These are phyloP conservation scores for Branchinecta lynchi DNA, from an alignment of 1,140 invertebrate genomes.

Conservation along the genomic window DNA sequence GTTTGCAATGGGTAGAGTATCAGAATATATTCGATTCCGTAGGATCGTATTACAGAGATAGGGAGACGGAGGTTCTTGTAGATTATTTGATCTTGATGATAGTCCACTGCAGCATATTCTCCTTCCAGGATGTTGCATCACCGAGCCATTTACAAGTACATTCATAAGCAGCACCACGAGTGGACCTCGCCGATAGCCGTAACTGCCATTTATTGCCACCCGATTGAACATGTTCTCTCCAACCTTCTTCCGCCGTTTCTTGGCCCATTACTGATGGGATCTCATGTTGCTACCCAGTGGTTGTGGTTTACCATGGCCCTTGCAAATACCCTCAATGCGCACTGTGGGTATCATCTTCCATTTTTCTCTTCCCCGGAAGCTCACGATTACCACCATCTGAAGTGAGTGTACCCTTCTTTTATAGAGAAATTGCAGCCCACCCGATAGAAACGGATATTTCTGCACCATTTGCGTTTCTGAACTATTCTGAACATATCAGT, in stretches of 20 bases:
- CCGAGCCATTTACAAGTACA: slow-evolving; percentile 55
- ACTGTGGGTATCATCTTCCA: slow-evolving; percentile 76
- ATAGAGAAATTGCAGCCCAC: too few relatives aligned
- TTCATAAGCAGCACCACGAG: slow-evolving; percentile 73
- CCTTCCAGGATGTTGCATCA: slow-evolving; percentile 50
- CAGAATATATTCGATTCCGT: too few relatives aligned
- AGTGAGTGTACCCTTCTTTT: slow-evolving; percentile 39
- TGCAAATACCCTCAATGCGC: slow-evolving; percentile 62
- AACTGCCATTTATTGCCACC: slow-evolving; percentile 70
- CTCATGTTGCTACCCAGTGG: slow-evolving; percentile 65
- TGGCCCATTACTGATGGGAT: slow-evolving; percentile 61
- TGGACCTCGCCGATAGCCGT: slow-evolving; percentile 72
- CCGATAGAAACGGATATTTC: too few relatives aligned
- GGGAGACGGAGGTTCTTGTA: too few relatives aligned
- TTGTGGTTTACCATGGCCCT: slow-evolving; percentile 66
- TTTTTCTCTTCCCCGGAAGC: slow-evolving; percentile 77
- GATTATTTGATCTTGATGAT: too few relatives aligned
- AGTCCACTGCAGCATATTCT: too few relatives aligned
- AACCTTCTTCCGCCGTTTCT: slow-evolving; percentile 63
- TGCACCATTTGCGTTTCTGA: too few relatives aligned
- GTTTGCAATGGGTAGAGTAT: too few relatives aligned
- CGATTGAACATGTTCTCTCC: slow-evolving; percentile 66
- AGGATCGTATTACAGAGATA: too few relatives aligned
- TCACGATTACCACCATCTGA: slow-evolving; percentile 78
- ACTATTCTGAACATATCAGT: too few relatives aligned